These are phyloP conservation scores for Autographa pulchrina DNA, from an alignment of 2,888 invertebrate species.

Conservation along the genomic window DNA sequence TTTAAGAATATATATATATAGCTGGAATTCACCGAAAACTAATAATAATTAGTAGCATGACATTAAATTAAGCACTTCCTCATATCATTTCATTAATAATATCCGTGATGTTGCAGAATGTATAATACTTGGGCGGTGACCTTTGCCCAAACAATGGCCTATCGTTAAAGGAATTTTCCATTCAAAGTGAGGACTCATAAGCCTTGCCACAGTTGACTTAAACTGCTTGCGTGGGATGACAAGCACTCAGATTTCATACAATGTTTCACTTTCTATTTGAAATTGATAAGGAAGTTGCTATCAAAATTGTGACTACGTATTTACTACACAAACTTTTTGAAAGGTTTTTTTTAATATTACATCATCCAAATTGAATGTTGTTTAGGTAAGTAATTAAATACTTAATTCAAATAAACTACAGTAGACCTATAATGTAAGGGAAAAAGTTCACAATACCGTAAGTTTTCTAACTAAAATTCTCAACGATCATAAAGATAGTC, in stretches of 20 bases:
- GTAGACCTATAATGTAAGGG: neutral
- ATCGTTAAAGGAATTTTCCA: conserved; percentile 23
- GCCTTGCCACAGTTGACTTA: conserved; percentile 12
- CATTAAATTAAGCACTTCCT: conserved; percentile 3
- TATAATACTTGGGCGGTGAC: conserved; percentile 35
- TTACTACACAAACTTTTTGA: neutral
- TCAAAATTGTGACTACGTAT: neutral
- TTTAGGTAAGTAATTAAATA: neutral
- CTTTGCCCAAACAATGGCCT: conserved; percentile 26
- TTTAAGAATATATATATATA: no score
- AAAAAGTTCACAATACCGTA: neutral
- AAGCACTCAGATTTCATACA: neutral
- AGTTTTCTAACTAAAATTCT: conserved; percentile 2
- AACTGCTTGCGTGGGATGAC: conserved; percentile 14
- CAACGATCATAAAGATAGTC: conserved; percentile 5
- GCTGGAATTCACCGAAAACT: neutral
- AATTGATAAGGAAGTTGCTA: neutral
- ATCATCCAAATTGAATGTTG: neutral
- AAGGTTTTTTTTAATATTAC: neutral
- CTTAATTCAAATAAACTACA: neutral
- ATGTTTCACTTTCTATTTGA: conserved; percentile 3
- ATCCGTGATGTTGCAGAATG: conserved; percentile 32
- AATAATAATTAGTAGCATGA: neutral
- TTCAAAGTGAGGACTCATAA: conserved; percentile 13
- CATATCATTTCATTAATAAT: conserved; percentile 42